Evolutionary conservation across 2,888 invertebrate genomes (phyloP).

Genomic region (Choristoneura rosaceana): DNA sequence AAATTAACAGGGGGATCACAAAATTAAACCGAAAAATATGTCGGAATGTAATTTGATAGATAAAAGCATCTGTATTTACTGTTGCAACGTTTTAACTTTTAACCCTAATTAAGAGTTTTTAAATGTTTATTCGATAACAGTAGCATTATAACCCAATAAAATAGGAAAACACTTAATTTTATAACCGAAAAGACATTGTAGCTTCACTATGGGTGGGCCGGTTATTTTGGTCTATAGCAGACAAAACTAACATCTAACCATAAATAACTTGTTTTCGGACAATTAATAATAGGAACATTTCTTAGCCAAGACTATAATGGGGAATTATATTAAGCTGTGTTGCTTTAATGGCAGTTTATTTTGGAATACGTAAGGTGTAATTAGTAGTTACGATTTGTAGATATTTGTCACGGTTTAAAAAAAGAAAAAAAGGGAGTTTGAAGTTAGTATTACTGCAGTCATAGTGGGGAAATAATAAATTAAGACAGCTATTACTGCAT

Average conservation of each 20-base stretch:
- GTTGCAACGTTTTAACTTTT: slow-evolving; percentile 35
- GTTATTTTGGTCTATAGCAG: slow-evolving; percentile 70
- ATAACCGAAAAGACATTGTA: slow-evolving; percentile 64
- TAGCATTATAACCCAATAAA: slow-evolving; percentile 63
- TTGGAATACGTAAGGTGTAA: slow-evolving; percentile 5
- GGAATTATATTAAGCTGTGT: slow-evolving; percentile 37
- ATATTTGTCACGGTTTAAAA: slow-evolving; percentile 9
- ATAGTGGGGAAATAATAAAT: too few relatives aligned
- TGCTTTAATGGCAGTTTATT: slow-evolving; percentile 30
- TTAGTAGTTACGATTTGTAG: slow-evolving; percentile 29
- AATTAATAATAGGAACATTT: slow-evolving; percentile 77
- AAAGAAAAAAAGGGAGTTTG: background rate
- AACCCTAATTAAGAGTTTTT: slow-evolving; percentile 57
- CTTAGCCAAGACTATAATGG: slow-evolving; percentile 62
- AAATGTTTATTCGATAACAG: slow-evolving; percentile 58
- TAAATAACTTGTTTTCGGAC: slow-evolving; percentile 81
- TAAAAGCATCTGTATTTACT: slow-evolving; percentile 17
- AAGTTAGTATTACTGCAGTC: background rate
- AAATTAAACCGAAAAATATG: slow-evolving; percentile 1
- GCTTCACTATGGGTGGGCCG: slow-evolving; percentile 74
- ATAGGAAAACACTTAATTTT: slow-evolving; percentile 68
- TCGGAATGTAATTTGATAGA: background rate
- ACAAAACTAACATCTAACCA: slow-evolving; percentile 71
- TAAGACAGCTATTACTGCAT: too few relatives aligned
- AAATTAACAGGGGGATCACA: background rate